Evolutionary conservation across 2,113 vertebrate genomes (phyloP).

Genomic region (Phasianus colchicus): DNA sequence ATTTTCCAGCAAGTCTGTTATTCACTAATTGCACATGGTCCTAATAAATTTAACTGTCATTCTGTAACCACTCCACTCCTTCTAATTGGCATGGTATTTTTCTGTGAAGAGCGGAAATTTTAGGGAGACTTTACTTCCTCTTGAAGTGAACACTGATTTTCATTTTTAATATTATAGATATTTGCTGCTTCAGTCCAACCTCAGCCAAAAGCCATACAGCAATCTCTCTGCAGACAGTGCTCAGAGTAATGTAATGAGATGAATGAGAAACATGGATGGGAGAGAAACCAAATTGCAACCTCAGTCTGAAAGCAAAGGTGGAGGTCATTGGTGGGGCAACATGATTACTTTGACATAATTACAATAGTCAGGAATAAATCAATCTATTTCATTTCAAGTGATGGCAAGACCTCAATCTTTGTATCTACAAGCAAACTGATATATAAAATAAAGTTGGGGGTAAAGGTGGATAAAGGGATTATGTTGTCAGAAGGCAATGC

Average conservation of each 20-base stretch:
- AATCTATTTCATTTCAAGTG: constrained; percentile 1
- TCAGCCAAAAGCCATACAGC: neutral
- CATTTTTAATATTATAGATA: neutral
- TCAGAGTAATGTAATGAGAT: neutral
- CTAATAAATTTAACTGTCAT: neutral
- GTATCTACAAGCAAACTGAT: constrained; percentile 17
- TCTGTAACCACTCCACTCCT: neutral
- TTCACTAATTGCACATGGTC: neutral
- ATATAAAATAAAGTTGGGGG: neutral
- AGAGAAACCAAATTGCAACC: constrained; percentile 29
- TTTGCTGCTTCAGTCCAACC: neutral
- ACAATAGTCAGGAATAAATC: neutral
- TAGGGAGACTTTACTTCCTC: neutral
- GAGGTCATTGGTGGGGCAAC: neutral
- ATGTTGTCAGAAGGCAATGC: neutral
- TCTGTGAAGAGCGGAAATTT: neutral
- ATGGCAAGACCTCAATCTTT: neutral
- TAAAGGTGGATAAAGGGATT: neutral
- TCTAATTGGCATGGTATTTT: neutral
- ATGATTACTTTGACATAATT: constrained; percentile 6
- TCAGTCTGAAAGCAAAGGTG: neutral
- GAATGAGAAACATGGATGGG: neutral
- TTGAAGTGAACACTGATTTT: neutral
- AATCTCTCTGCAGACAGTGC: neutral
- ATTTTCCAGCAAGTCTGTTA: neutral